A percentile compares a stretch with the other conserved stretches of the same genome.
phyloP scores from a whole-genome alignment of 2,113 vertebrate species.

The Otolemur garnettii region DNA sequence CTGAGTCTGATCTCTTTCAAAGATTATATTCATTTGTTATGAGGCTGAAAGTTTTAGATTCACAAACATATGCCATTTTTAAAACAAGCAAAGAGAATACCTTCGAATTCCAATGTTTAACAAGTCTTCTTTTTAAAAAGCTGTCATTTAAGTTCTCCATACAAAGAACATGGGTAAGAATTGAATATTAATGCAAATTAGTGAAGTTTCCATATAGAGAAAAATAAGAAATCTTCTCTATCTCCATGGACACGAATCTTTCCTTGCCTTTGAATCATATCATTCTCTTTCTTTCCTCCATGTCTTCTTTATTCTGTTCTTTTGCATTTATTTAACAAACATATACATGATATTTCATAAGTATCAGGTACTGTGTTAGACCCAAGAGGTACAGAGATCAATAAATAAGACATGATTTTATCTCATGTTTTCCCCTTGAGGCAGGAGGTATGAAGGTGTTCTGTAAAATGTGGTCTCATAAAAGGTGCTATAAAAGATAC shows the following conservation, averaged over 20 bases:
- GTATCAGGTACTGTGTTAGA: background rate
- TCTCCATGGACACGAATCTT: slow-evolving; percentile 24
- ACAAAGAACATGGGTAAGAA: slow-evolving; percentile 8
- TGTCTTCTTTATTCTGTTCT: background rate
- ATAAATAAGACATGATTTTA: background rate
- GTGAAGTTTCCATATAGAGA: slow-evolving; percentile 10
- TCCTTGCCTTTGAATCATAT: background rate
- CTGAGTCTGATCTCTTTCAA: background rate
- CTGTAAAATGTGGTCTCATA: background rate
- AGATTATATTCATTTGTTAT: slow-evolving; percentile 35
- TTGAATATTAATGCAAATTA: slow-evolving; percentile 42
- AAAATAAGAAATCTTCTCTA: background rate
- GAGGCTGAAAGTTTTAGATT: slow-evolving; percentile 71
- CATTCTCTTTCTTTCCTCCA: background rate
- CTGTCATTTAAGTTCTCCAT: slow-evolving; percentile 34
- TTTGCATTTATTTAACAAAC: slow-evolving; percentile 19
- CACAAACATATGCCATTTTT: slow-evolving; percentile 26
- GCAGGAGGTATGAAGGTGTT: background rate
- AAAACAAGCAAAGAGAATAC: slow-evolving; percentile 33
- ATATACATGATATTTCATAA: background rate
- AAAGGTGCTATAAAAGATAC: background rate
- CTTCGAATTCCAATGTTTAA: slow-evolving; percentile 57
- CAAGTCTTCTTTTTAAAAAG: slow-evolving; percentile 18
- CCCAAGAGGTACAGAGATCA: background rate
- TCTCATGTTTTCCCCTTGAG: background rate